Conservation (phyloP, 2,113 vertebrate genomes). For the Thymallus thymallus region DNA sequence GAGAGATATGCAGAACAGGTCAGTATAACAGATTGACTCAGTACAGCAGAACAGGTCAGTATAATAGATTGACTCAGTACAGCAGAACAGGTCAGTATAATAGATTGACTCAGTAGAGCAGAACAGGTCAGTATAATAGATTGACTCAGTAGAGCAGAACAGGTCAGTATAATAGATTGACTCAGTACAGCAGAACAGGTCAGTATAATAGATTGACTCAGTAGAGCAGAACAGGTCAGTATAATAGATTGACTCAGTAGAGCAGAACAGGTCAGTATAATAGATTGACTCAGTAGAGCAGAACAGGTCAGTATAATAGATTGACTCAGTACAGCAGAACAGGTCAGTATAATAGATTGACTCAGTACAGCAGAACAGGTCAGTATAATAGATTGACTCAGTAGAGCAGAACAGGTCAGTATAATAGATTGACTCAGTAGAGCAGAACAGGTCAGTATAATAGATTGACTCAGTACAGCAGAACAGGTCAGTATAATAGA, state of each 20-base stretch:
- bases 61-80: too few species aligned
- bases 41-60: too few species aligned
- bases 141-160: background rate
- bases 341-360: too few species aligned
- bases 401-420: background rate
- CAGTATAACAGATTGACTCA: too few species aligned
- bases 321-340: background rate
- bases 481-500: background rate
- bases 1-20: background rate
- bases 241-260: too few species aligned
- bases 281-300: background rate
- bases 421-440: too few species aligned
- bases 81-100: background rate
- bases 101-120: background rate
- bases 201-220: too few species aligned
- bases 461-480: background rate
- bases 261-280: background rate
- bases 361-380: background rate
- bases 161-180: too few species aligned
- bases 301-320: background rate
- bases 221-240: background rate
- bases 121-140: background rate
- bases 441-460: background rate
- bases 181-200: background rate
- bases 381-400: too few species aligned